Conservation (phyloP, 2,113 vertebrate genomes). For the Dissostichus mawsoni region DNA sequence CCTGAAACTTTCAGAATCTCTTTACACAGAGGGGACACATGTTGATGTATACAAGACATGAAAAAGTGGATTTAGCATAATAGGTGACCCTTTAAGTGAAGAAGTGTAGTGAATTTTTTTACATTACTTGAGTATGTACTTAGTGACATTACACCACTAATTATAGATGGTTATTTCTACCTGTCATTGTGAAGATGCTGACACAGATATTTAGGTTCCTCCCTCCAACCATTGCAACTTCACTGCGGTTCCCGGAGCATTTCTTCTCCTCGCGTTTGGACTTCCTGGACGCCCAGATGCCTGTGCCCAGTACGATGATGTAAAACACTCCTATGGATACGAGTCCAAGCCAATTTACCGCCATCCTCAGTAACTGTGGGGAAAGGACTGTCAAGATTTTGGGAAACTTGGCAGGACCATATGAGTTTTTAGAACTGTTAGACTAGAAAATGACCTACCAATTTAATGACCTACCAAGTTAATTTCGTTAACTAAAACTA, state of each 20-base stretch:
- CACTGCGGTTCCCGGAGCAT: slow-evolving; percentile 66
- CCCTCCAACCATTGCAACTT: slow-evolving; percentile 82
- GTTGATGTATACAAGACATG: too few relatives aligned
- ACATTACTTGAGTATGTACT: too few relatives aligned
- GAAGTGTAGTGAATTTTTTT: too few relatives aligned
- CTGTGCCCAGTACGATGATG: slow-evolving; percentile 30
- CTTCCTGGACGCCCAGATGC: slow-evolving; percentile 81
- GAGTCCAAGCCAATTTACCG: slow-evolving; percentile 42
- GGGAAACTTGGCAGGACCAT: too few relatives aligned
- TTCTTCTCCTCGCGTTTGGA: slow-evolving; percentile 77
- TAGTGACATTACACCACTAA: neutral
- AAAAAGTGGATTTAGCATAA: too few relatives aligned
- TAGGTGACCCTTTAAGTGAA: too few relatives aligned
- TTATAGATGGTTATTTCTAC: neutral
- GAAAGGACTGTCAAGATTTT: neutral
- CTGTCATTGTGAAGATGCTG: slow-evolving; percentile 77
- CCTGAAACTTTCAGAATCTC: too few relatives aligned
- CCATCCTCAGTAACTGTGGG: slow-evolving; percentile 22
- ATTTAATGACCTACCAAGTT: too few relatives aligned
- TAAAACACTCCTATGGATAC: slow-evolving; percentile 50
- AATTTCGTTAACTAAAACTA: too few relatives aligned
- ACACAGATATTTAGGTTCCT: slow-evolving; percentile 79
- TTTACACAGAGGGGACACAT: too few relatives aligned
- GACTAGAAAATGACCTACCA: too few relatives aligned
- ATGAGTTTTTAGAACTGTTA: too few relatives aligned